Evolutionary conservation across 2,113 vertebrate species (phyloP).

Genomic region (Cynoglossus semilaevis): DNA sequence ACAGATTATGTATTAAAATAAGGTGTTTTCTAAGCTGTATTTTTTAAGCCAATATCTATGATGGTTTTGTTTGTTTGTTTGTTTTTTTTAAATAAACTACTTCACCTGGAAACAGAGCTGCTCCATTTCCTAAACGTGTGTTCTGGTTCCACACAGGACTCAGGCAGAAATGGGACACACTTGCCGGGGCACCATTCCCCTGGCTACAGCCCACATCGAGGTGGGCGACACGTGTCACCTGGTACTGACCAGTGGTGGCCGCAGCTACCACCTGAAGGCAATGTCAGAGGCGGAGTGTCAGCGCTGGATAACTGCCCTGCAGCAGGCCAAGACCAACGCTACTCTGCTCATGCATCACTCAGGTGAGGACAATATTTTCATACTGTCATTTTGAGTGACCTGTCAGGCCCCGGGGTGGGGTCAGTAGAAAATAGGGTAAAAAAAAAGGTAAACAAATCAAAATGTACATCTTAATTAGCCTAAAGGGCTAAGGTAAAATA

Average conservation of each 20-base stretch:
- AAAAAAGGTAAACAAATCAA: no score
- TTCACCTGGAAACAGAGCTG: slow-evolving; percentile 3
- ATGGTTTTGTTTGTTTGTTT: background rate
- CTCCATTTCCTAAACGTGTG: background rate
- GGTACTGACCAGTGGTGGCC: slow-evolving; percentile 85
- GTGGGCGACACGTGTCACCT: slow-evolving; percentile 90
- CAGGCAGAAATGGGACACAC: slow-evolving; percentile 97
- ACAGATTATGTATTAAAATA: no score
- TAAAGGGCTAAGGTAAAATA: no score
- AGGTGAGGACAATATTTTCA: slow-evolving; percentile 71
- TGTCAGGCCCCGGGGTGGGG: no score
- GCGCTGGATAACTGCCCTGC: slow-evolving; percentile 88
- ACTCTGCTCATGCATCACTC: slow-evolving; percentile 86
- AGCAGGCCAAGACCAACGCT: slow-evolving; percentile 88
- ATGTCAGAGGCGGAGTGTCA: slow-evolving; percentile 89
- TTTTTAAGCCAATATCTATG: no score
- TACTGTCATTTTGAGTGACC: no score
- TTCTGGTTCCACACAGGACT: slow-evolving; percentile 75
- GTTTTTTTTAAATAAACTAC: slow-evolving; percentile 4
- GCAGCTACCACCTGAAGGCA: slow-evolving; percentile 92
- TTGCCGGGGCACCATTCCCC: slow-evolving; percentile 89
- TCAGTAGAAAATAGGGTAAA: no score
- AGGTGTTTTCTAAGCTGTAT: no score
- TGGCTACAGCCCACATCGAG: slow-evolving; percentile 87
- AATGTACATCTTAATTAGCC: no score